Conservation (phyloP, 2,113 vertebrate species). For the Rhinolophus sinicus region DNA sequence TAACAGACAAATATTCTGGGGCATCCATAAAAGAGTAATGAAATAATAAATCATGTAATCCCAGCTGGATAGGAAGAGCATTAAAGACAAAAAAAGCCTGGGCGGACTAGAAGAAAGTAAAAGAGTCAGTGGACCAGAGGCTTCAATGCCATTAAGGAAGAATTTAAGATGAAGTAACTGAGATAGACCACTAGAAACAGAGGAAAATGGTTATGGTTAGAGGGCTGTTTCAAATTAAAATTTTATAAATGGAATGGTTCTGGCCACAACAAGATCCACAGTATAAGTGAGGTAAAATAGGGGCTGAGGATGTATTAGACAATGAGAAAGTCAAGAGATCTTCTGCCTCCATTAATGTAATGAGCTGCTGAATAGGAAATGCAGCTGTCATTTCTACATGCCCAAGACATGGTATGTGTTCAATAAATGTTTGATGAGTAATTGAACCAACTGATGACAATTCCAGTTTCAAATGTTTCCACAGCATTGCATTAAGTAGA, state of each 20-base stretch:
- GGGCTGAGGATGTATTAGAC: neutral
- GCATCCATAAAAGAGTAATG: neutral
- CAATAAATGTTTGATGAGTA: slow-evolving; percentile 1
- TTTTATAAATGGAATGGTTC: neutral
- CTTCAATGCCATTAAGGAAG: neutral
- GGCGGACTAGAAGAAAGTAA: neutral
- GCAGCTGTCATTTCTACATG: neutral
- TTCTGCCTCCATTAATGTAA: neutral
- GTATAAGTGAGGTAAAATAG: neutral
- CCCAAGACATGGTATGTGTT: neutral
- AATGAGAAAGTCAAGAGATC: neutral
- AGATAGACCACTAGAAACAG: neutral
- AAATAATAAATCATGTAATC: neutral
- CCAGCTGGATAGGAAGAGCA: neutral
- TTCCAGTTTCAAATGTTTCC: neutral
- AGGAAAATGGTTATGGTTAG: neutral
- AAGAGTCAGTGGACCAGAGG: neutral
- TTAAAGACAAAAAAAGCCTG: neutral
- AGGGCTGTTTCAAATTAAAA: neutral
- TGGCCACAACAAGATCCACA: neutral
- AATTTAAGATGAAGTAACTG: neutral
- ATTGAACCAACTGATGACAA: neutral
- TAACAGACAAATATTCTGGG: neutral
- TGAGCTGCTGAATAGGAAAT: neutral
- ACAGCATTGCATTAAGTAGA: neutral